Percentiles rank a stretch among this genome's conserved stretches.
These are phyloP conservation scores for Meghimatium bilineatum DNA, from an alignment of 2,888 invertebrate species.

Conservation along the genomic window DNA sequence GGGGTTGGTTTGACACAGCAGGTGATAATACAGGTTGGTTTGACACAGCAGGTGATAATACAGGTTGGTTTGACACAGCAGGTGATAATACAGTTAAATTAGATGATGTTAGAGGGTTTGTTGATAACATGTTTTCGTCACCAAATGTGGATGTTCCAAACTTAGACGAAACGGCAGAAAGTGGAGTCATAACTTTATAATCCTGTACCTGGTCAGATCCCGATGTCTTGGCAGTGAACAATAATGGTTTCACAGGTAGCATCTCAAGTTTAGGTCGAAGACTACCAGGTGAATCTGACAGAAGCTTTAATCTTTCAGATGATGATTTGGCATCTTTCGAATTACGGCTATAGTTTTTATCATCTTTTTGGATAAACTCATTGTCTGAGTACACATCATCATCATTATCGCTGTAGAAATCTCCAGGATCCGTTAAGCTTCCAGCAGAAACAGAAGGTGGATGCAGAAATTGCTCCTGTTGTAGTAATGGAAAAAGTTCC, in stretches of 20 bases:
- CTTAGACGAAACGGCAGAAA: slow-evolving; percentile 2
- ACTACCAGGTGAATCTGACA: slow-evolving; percentile 28
- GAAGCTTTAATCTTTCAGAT: slow-evolving; percentile 43
- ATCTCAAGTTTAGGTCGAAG: slow-evolving; percentile 1
- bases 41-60: not conserved
- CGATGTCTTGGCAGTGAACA: not conserved
- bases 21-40: not conserved
- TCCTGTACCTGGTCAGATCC: not conserved
- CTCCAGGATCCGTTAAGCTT: not conserved
- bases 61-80: not conserved
- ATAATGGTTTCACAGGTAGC: not conserved
- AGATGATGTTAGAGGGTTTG: not conserved
- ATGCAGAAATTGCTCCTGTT: slow-evolving; percentile 27
- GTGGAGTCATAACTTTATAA: slow-evolving; percentile 32
- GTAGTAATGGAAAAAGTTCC: slow-evolving; percentile 27
- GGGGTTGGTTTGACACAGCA: not conserved
- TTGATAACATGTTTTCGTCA: slow-evolving; percentile 1
- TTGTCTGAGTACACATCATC: slow-evolving; percentile 22
- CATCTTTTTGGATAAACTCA: slow-evolving; percentile 12
- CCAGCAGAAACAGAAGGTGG: slow-evolving; percentile 11
- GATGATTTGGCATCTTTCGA: slow-evolving; percentile 36
- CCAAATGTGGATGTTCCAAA: no score
- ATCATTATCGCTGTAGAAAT: slow-evolving; percentile 16
- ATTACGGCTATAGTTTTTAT: not conserved
- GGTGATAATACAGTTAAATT: not conserved